Percentiles rank a stretch among this genome's conserved stretches.
phyloP scores from a whole-genome alignment of 2,888 invertebrate genomes.

The Melanchra persicariae region DNA sequence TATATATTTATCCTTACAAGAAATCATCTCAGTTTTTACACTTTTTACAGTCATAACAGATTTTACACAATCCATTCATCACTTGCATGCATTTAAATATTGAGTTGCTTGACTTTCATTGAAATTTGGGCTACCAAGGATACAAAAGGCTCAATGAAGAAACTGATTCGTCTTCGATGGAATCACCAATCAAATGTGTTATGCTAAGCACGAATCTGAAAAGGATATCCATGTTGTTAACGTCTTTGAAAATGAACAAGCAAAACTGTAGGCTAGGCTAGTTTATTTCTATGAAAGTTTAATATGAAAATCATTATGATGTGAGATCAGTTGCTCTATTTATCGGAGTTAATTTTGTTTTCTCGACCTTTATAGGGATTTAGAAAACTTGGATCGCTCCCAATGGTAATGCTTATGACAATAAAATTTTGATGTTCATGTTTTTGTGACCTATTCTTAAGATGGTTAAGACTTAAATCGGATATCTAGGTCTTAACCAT shows the following conservation, averaged over 20 bases:
- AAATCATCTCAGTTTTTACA: background rate
- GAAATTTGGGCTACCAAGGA: too few relatives aligned
- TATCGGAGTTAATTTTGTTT: slow-evolving; percentile 54
- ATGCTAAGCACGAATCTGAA: background rate
- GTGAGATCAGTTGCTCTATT: slow-evolving; percentile 55
- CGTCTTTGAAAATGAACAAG: background rate
- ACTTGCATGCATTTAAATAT: background rate
- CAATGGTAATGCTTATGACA: slow-evolving; percentile 48
- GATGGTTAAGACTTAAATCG: slow-evolving; percentile 23
- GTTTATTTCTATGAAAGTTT: slow-evolving; percentile 30
- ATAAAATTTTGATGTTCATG: slow-evolving; percentile 52
- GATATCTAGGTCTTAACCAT: too few relatives aligned
- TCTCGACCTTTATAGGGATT: slow-evolving; percentile 66
- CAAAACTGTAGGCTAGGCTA: background rate
- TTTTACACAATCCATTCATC: background rate
- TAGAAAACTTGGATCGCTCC: slow-evolving; percentile 53
- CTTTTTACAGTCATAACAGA: background rate
- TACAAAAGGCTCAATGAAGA: background rate
- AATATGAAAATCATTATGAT: slow-evolving; percentile 37
- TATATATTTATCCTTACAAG: background rate
- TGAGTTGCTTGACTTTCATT: background rate
- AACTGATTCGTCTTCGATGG: background rate
- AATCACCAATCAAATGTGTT: background rate
- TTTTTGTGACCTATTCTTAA: slow-evolving; percentile 39
- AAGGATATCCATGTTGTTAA: background rate